phyloP scores from a whole-genome alignment of 2,113 vertebrate genomes.

The Lontra canadensis region DNA sequence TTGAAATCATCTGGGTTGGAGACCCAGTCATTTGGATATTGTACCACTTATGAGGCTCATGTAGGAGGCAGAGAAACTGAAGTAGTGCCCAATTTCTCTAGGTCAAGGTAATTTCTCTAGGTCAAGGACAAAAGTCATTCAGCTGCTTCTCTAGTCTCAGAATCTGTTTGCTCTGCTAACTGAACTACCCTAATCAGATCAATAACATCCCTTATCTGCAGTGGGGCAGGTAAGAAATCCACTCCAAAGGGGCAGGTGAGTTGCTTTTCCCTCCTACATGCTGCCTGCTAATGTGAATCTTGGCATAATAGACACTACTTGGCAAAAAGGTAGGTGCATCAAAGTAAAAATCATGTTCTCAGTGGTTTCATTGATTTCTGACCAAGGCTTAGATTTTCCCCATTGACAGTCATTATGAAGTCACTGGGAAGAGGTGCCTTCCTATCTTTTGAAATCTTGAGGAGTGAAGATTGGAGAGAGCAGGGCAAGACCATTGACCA shows the following conservation, averaged over 20 bases:
- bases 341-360: neutral
- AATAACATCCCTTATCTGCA: neutral
- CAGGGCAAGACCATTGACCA: neutral
- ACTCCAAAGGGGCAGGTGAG: rapidly evolving
- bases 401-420: neutral
- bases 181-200: neutral
- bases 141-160: neutral
- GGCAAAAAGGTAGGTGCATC: neutral
- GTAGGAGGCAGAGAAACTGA: neutral
- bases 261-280: neutral
- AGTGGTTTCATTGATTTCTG: neutral
- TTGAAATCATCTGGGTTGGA: neutral
- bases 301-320: neutral
- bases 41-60: neutral
- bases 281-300: neutral
- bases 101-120: slow-evolving; percentile 32
- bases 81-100: neutral
- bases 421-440: neutral
- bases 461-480: neutral
- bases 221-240: neutral
- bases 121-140: slow-evolving; percentile 16
- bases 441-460: neutral
- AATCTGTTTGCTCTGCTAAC: slow-evolving; percentile 38
- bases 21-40: neutral
- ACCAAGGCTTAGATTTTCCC: neutral